Evolutionary conservation across 2,888 invertebrate genomes (phyloP).

Genomic region (Megamerina dolium): DNA sequence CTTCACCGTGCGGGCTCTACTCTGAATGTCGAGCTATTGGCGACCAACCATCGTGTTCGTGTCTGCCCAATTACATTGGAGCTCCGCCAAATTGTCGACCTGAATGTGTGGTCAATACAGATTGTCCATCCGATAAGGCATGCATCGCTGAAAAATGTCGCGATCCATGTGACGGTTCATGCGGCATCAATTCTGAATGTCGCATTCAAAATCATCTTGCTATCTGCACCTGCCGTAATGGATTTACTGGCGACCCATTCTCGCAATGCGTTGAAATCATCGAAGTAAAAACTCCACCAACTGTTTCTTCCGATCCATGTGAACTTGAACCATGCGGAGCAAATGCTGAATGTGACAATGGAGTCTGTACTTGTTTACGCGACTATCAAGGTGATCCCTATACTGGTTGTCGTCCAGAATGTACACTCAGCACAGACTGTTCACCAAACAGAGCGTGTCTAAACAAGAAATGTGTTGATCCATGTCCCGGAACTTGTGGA

Average conservation of each 20-base stretch:
- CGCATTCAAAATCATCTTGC: conserved; percentile 66
- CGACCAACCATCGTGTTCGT: conserved; percentile 60
- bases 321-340: conserved; percentile 69
- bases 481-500: conserved; percentile 70
- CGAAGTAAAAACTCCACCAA: conserved; percentile 50
- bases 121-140: conserved; percentile 60
- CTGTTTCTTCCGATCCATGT: conserved; percentile 57
- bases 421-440: conserved; percentile 68
- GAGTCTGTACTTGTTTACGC: conserved; percentile 56
- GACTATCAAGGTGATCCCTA: conserved; percentile 63
- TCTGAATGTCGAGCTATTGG: conserved; percentile 60
- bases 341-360: conserved; percentile 67
- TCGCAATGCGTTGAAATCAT: conserved; percentile 54
- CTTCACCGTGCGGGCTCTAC: conserved; percentile 66
- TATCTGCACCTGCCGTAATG: conserved; percentile 57
- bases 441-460: conserved; percentile 63
- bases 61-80: conserved; percentile 60
- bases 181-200: conserved; percentile 66
- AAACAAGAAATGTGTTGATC: conserved; percentile 66
- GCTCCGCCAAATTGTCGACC: conserved; percentile 64
- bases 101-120: conserved; percentile 59
- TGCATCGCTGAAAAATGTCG: conserved; percentile 68
- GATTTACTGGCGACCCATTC: conserved; percentile 64
- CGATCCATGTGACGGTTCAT: conserved; percentile 66
- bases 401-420: conserved; percentile 63